Evolutionary conservation across 2,113 vertebrate genomes (phyloP).

Genomic region (Ancistrus triradiatus): DNA sequence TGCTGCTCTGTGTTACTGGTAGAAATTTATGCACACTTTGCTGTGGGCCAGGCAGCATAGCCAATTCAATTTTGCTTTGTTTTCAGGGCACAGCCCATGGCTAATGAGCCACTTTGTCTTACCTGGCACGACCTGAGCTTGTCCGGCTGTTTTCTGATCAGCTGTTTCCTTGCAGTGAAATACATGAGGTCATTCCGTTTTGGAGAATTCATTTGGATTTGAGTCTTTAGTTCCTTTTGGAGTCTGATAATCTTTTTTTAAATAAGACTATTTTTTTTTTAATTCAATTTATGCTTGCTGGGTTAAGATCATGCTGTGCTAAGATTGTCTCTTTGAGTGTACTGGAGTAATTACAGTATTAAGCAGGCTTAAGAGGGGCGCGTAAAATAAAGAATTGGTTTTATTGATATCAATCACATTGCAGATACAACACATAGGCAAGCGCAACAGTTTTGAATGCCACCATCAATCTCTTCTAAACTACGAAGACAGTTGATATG

Average conservation of each 20-base stretch:
- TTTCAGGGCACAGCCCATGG: constrained; percentile 31
- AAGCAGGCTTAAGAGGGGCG: no score
- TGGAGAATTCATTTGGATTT: no score
- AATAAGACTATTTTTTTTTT: no score
- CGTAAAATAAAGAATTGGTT: constrained; percentile 73
- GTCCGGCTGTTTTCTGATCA: constrained; percentile 39
- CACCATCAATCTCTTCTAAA: constrained; percentile 56
- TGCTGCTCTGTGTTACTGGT: background rate
- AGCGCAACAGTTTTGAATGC: constrained; percentile 70
- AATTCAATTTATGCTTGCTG: no score
- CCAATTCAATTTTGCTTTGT: constrained; percentile 32
- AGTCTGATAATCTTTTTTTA: no score
- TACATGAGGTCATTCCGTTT: constrained; percentile 42
- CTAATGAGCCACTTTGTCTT: constrained; percentile 43
- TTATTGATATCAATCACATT: constrained; percentile 73
- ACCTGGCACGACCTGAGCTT: constrained; percentile 11
- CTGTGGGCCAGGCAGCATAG: constrained; percentile 16
- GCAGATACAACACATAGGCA: constrained; percentile 72
- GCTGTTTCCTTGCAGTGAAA: constrained; percentile 40
- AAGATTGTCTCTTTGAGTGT: no score
- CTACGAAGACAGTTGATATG: constrained; percentile 46
- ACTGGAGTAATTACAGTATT: no score
- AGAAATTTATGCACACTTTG: constrained; percentile 18
- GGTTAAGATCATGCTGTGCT: no score
- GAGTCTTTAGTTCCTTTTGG: no score